Conservation (phyloP, 2,888 invertebrate species). For the Tethea ocularis region DNA sequence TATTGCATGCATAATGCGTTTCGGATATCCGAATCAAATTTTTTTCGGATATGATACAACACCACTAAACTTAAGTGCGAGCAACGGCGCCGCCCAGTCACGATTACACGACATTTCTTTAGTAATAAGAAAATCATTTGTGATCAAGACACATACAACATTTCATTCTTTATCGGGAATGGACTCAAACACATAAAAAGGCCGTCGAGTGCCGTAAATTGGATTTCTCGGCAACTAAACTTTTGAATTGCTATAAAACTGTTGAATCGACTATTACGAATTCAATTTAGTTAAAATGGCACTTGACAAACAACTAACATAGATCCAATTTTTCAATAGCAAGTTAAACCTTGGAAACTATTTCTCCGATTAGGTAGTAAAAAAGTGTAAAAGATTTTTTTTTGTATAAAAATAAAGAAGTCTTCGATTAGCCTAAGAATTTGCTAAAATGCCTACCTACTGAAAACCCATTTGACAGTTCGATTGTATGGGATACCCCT, state of each 20-base stretch:
- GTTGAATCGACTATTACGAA: background rate
- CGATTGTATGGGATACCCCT: too few species aligned
- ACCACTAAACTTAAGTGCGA: background rate
- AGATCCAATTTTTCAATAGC: too few species aligned
- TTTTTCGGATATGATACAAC: background rate
- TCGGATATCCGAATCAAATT: background rate
- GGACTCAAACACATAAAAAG: background rate
- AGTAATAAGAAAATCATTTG: slow-evolving; percentile 4
- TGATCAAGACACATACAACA: background rate
- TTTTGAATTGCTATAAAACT: background rate
- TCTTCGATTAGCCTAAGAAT: too few species aligned
- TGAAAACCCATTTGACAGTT: too few species aligned
- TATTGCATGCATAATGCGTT: too few species aligned
- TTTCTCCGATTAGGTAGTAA: too few species aligned
- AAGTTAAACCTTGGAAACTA: too few species aligned
- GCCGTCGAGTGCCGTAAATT: background rate
- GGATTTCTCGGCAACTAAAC: background rate
- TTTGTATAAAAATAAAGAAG: too few species aligned
- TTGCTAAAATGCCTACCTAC: too few species aligned
- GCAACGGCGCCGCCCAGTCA: background rate
- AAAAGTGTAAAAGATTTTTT: too few species aligned
- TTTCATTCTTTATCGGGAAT: background rate
- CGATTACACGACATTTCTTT: slow-evolving; percentile 1
- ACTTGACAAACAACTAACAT: background rate
- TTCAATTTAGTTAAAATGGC: background rate